These are phyloP conservation scores for Drosophila pectinifera DNA, from an alignment of 1,140 invertebrate species.

Conservation along the genomic window DNA sequence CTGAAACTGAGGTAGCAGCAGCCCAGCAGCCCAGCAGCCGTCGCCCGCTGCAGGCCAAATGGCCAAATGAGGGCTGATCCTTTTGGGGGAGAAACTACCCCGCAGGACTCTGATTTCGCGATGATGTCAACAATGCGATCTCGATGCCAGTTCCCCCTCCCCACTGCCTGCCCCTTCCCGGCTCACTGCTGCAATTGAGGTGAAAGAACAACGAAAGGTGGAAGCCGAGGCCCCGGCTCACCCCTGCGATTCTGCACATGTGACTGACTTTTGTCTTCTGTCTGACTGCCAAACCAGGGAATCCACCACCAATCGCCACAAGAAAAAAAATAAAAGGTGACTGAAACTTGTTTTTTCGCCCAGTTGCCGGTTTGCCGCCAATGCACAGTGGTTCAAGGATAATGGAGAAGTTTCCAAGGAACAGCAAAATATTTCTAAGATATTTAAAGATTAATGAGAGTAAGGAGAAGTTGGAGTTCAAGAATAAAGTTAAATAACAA, in stretches of 20 bases:
- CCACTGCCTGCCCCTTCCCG: neutral
- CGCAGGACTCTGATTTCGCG: conserved; percentile 31
- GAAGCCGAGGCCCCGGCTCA: conserved; percentile 21
- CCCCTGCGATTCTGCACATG: conserved; percentile 53
- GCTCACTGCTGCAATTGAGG: conserved; percentile 59
- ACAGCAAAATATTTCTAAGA: neutral
- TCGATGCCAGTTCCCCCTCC: conserved; percentile 47
- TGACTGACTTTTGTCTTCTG: conserved; percentile 68
- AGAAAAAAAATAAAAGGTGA: conserved; percentile 43
- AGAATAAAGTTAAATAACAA: too few relatives aligned
- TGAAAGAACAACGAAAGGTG: conserved; percentile 72
- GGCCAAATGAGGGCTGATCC: conserved; percentile 73
- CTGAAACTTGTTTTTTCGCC: conserved; percentile 68
- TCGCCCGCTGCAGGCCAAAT: conserved; percentile 63
- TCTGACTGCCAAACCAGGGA: conserved; percentile 69
- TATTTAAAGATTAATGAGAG: neutral
- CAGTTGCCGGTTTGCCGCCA: conserved; percentile 38
- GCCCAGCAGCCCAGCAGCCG: conserved; percentile 41
- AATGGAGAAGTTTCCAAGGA: too few relatives aligned
- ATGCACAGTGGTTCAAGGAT: conserved; percentile 12
- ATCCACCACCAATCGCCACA: conserved; percentile 60
- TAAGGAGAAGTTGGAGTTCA: too few relatives aligned
- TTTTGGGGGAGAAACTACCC: conserved; percentile 61
- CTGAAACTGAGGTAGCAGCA: conserved; percentile 60
- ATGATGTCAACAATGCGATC: conserved; percentile 74